Base-by-base conservation (phyloP, 1,140 invertebrate genomes). In the Phocides pigmalion region DNA sequence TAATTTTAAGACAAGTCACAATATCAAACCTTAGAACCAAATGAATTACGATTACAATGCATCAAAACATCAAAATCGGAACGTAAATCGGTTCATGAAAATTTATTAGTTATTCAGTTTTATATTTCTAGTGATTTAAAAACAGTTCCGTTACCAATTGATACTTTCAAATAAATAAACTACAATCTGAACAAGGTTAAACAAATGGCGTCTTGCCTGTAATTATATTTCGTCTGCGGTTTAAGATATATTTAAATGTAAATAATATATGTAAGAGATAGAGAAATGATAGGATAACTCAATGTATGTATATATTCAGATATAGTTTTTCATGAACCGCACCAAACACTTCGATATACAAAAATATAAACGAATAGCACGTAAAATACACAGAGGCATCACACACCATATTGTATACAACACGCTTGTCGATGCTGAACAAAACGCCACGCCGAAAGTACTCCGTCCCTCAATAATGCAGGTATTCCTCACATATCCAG, bases 11-110 rank as follows among this genome's bases (percentile, higher is more conserved):
- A 80, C 80, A 82, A 78, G 62, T 82, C 84, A 84, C 82, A 81
- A 84, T 84, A 84, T 86, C 83, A 81, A 82, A 86, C 73, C 74
- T 76, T 85, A 76, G 76, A 86, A 82, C 68, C 67, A 81, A 79
- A 81, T 35, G 50, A 46, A 68, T 72, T 75, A 72, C 54, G 58
- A 65, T 61, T 65, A 70, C 53, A 73, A 75, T 72, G 62, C 74
- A 83, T 78, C 67, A 76, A 84, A 85, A 83, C 73, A 79, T 81
- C 74, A 70, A 16, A 82, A 81, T 62, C 68, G 44, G 42, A 65
- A 53, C 63, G 51, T 32, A 62, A 64, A 46, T 37, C 61, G 76
- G 77, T 75, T 74, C 75, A 76, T 72, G 77, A 76, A 76, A 74
- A 78, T 67, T 61, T 49, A 62, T 67, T 61, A 39, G 50, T 66